Percentiles rank a stretch among this genome's conserved stretches.
These are phyloP conservation scores for Hyppa rectilinea DNA, from an alignment of 2,888 invertebrate genomes.

Conservation along the genomic window DNA sequence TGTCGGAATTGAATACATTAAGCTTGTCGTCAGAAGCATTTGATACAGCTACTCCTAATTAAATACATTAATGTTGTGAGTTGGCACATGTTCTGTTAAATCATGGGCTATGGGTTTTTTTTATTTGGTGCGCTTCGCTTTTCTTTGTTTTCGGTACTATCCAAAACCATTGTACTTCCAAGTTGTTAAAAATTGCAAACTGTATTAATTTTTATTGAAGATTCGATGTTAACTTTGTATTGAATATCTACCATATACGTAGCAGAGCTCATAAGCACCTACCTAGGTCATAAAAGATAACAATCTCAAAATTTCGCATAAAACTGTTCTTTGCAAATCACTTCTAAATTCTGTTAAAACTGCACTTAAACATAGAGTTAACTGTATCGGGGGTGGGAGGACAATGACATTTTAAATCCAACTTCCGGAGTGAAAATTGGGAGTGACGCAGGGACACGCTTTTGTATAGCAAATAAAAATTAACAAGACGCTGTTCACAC, in stretches of 20 bases:
- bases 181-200: background rate
- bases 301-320: background rate
- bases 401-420: slow-evolving; percentile 62
- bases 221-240: slow-evolving; percentile 1
- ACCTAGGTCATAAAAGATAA: background rate
- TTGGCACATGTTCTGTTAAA: slow-evolving; percentile 14
- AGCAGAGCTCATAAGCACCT: background rate
- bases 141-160: background rate
- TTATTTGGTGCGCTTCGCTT: background rate
- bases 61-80: slow-evolving; percentile 33
- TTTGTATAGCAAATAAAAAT: slow-evolving; percentile 79
- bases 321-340: slow-evolving; percentile 29
- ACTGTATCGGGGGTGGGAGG: slow-evolving; percentile 52
- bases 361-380: slow-evolving; percentile 39
- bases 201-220: background rate
- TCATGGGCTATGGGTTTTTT: background rate
- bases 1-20: slow-evolving; percentile 81
- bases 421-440: slow-evolving; percentile 68
- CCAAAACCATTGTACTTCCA: background rate
- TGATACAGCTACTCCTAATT: slow-evolving; percentile 49
- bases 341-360: slow-evolving; percentile 42
- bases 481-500: slow-evolving; percentile 79
- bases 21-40: slow-evolving; percentile 75
- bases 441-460: slow-evolving; percentile 61
- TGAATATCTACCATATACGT: background rate